Evolutionary conservation across 2,797 vertebrate species (phyloP), one percentile per base, ranked within the genome.

Genomic region (Epinephelus awoara): DNA sequence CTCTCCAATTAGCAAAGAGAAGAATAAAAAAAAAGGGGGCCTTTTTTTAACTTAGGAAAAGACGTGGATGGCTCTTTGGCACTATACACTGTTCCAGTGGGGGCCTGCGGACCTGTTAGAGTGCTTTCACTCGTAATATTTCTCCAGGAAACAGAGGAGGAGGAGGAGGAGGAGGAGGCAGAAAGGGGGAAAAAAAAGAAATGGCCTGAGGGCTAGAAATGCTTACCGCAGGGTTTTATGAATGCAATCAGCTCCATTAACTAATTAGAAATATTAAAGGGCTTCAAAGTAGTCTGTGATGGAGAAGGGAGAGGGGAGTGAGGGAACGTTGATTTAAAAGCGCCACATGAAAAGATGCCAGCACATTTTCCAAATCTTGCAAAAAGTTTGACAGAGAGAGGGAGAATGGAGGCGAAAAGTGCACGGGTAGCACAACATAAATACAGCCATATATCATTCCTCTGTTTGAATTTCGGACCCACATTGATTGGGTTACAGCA

Each of bases 251-350:
- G 86, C 86, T 92, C 94, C 94, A 96, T 96, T 96, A 95, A 93
- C 92, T 95, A 95, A 96, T 95, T 94, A 95, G 92, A 95, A 95
- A 95, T 95, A 96, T 95, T 95, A 93, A 94, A 94, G 83, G 84
- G 91, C 91, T 93, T 90, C 83, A 94, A 89, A 92, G 89, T 87
- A 90, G 90, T 80, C 84, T 82, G 84, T 80, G 86, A 87, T 90
- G 75, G 89, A 89, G 78, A 57, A 59, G 55, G 52, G 70, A 81
- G 75, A 63, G 69, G 59, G 66, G 62, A 81, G 79, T 61, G 74
- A 63, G 73, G 77, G 71, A 40, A 63, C 72, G 70, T 68, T 92
- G 91, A 95, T 95, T 95, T 94, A 92, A 93, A 92, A 90, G 91
- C 76, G 49, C 58, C 25, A 77, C 34, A 77, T 87, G 83, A 92